Evolutionary conservation across 2,797 vertebrate genomes (phyloP).

Genomic region (Sebastes hubbsi): DNA sequence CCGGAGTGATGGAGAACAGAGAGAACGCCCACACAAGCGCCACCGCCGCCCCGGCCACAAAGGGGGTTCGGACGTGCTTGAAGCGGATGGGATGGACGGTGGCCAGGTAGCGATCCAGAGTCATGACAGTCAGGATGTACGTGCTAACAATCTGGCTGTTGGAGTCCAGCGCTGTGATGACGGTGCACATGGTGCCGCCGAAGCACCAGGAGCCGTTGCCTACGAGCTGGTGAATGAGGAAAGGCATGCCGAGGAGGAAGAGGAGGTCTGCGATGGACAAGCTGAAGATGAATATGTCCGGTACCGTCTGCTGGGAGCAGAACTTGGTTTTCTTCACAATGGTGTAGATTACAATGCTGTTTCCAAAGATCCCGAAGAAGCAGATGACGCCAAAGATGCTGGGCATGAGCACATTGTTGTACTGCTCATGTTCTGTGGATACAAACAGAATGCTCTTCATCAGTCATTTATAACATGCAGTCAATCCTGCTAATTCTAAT

Average conservation of each 20-base stretch:
- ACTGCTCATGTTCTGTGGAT: slow-evolving; percentile 50
- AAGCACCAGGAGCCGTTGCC: slow-evolving; percentile 86
- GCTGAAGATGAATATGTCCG: slow-evolving; percentile 85
- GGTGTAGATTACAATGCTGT: slow-evolving; percentile 84
- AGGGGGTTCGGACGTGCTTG: slow-evolving; percentile 77
- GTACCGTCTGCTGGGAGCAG: slow-evolving; percentile 79
- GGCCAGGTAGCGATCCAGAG: slow-evolving; percentile 84
- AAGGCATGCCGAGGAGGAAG: slow-evolving; percentile 87
- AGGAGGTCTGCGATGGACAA: slow-evolving; percentile 85
- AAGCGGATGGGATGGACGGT: slow-evolving; percentile 85
- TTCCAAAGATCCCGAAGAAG: slow-evolving; percentile 81
- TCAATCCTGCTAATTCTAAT: neutral
- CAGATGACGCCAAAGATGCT: slow-evolving; percentile 86
- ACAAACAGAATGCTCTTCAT: neutral
- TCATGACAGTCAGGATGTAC: slow-evolving; percentile 86
- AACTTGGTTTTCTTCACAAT: slow-evolving; percentile 84
- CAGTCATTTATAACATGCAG: neutral
- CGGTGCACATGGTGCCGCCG: slow-evolving; percentile 83
- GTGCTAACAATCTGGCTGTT: slow-evolving; percentile 88
- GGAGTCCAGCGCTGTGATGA: slow-evolving; percentile 85
- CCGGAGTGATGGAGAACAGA: slow-evolving; percentile 83
- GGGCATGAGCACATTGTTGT: slow-evolving; percentile 83
- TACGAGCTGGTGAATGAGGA: slow-evolving; percentile 87
- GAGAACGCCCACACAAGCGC: slow-evolving; percentile 84
- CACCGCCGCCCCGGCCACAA: slow-evolving; percentile 71